These are phyloP conservation scores for Andrena marginata DNA, from an alignment of 2,888 invertebrate species.

Conservation along the genomic window DNA sequence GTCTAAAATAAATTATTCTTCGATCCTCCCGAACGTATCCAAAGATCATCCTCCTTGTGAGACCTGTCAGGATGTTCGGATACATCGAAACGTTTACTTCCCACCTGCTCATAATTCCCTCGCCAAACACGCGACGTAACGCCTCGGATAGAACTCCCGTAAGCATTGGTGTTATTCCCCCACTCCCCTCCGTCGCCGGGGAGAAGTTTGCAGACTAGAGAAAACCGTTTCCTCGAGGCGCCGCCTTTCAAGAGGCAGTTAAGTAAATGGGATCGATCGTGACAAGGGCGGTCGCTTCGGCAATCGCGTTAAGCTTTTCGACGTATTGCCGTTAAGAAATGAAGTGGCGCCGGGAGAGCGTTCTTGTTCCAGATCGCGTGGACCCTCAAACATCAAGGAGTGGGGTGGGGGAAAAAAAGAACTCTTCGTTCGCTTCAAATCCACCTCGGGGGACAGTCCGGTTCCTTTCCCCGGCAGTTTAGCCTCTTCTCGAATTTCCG, in stretches of 20 bases:
- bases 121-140: not conserved
- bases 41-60: too few species aligned
- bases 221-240: constrained; percentile 46
- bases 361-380: constrained; percentile 20
- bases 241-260: constrained; percentile 62
- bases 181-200: not conserved
- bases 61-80: not conserved
- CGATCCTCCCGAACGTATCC: too few species aligned
- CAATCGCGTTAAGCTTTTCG: constrained; percentile 65
- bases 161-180: constrained; percentile 8
- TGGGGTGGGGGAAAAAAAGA: not conserved
- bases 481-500: constrained; percentile 24
- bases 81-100: not conserved
- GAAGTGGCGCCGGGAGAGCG: constrained; percentile 47
- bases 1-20: too few species aligned
- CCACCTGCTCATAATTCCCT: not conserved
- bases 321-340: constrained; percentile 55
- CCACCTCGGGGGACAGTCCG: constrained; percentile 26
- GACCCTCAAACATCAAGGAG: not conserved
- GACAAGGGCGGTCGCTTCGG: constrained; percentile 52
- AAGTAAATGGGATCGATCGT: constrained; percentile 72
- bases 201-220: constrained; percentile 5
- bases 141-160: not conserved
- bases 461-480: constrained; percentile 16
- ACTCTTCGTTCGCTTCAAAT: not conserved